These are phyloP conservation scores for Mylabris phalerata DNA, from an alignment of 1,140 invertebrate species.

Conservation along the genomic window DNA sequence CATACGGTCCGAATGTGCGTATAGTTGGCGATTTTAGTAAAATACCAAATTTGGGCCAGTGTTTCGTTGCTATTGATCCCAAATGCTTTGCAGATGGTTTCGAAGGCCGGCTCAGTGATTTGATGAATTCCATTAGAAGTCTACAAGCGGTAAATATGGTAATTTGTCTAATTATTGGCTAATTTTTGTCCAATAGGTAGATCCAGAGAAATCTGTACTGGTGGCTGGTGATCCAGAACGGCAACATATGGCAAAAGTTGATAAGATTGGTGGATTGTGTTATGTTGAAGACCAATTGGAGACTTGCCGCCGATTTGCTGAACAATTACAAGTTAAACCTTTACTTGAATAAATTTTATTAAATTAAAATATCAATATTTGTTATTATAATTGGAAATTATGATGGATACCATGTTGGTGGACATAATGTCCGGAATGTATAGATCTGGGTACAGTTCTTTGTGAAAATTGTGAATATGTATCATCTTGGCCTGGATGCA, in stretches of 20 bases:
- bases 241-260: slow-evolving; percentile 1
- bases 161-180: background rate
- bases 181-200: background rate
- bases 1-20: too few species aligned
- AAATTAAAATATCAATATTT: background rate
- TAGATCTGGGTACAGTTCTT: slow-evolving; percentile 46
- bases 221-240: slow-evolving; percentile 7
- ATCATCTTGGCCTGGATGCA: slow-evolving; percentile 62
- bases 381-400: slow-evolving; percentile 32
- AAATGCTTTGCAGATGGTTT: slow-evolving; percentile 75
- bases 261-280: slow-evolving; percentile 2
- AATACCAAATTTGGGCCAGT: slow-evolving; percentile 63
- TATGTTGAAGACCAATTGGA: background rate
- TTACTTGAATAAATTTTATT: slow-evolving; percentile 10
- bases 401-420: slow-evolving; percentile 37
- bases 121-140: slow-evolving; percentile 18
- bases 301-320: background rate
- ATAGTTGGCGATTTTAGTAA: too few species aligned
- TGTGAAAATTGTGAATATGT: slow-evolving; percentile 71
- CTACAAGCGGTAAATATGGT: slow-evolving; percentile 15
- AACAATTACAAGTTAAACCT: too few species aligned
- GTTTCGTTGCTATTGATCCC: slow-evolving; percentile 84
- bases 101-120: slow-evolving; percentile 55
- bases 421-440: slow-evolving; percentile 38
- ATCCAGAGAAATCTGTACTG: slow-evolving; percentile 4